These are phyloP conservation scores for Leptosomus discolor DNA, from an alignment of 2,113 vertebrate genomes.

Conservation along the genomic window DNA sequence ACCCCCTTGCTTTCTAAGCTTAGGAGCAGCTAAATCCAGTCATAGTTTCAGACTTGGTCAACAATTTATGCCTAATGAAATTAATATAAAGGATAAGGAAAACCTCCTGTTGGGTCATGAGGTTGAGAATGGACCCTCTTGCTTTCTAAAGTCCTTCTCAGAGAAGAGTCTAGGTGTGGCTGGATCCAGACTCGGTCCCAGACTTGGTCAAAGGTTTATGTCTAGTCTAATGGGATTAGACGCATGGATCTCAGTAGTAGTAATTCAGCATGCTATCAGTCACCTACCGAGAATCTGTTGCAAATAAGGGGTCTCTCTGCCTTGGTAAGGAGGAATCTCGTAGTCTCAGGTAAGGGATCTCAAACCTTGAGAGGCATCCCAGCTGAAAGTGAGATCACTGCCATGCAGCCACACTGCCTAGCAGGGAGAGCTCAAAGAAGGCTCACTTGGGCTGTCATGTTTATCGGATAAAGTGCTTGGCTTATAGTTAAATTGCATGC, in stretches of 20 bases:
- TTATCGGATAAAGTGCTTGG: background rate
- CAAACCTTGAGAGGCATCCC: background rate
- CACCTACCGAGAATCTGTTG: too few relatives aligned
- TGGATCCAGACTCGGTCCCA: background rate
- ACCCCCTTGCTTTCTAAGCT: too few relatives aligned
- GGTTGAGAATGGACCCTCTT: too few relatives aligned
- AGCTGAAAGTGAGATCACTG: background rate
- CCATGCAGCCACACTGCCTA: background rate
- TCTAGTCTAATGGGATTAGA: background rate
- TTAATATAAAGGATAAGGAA: too few relatives aligned
- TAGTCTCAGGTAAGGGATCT: background rate
- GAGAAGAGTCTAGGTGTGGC: background rate
- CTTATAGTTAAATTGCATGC: background rate
- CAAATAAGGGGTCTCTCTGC: background rate
- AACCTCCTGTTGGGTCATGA: too few relatives aligned
- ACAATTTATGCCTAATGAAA: too few relatives aligned
- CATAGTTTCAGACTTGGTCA: too few relatives aligned
- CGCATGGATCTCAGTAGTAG: background rate
- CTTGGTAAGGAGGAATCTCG: background rate
- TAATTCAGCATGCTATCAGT: background rate
- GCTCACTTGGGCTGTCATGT: background rate
- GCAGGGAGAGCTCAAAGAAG: background rate
- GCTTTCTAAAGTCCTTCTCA: background rate
- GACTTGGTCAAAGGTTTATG: background rate
- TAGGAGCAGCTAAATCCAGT: too few relatives aligned